phyloP scores from a whole-genome alignment of 2,797 vertebrate species.

The Ctenopoma multispine region DNA sequence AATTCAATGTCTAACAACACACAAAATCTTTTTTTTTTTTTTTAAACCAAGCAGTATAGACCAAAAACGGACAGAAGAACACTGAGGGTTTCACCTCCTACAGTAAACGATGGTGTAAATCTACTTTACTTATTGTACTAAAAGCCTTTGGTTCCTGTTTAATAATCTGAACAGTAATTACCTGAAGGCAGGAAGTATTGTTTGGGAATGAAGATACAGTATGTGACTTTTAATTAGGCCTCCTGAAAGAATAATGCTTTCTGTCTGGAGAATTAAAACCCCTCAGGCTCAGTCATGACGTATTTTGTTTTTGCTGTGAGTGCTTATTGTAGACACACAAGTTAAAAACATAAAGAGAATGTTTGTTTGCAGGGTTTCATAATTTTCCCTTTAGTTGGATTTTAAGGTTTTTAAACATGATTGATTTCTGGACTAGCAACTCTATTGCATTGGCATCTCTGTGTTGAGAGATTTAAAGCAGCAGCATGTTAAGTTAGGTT shows the following conservation, averaged over 20 bases:
- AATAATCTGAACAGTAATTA: slow-evolving; percentile 66
- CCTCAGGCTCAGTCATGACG: slow-evolving; percentile 32
- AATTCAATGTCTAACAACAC: slow-evolving; percentile 11
- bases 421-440: not conserved
- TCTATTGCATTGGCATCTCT: too few relatives aligned
- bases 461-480: slow-evolving; percentile 3
- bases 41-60: not conserved
- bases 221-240: slow-evolving; percentile 74
- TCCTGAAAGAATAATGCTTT: slow-evolving; percentile 58
- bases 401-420: not conserved
- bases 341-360: not conserved
- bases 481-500: not conserved
- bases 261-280: slow-evolving; percentile 45
- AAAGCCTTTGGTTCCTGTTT: slow-evolving; percentile 58
- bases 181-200: slow-evolving; percentile 61
- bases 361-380: too few relatives aligned
- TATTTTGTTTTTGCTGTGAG: slow-evolving; percentile 19
- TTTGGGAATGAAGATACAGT: slow-evolving; percentile 51
- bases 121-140: slow-evolving; percentile 33
- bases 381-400: not conserved
- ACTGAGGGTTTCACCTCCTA: not conserved
- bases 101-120: slow-evolving; percentile 31
- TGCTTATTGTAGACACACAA: not conserved
- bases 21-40: not conserved
- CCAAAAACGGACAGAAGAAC: slow-evolving; percentile 11